Conservation (phyloP, 2,113 vertebrate genomes). For the Cyprichromis sp. region DNA sequence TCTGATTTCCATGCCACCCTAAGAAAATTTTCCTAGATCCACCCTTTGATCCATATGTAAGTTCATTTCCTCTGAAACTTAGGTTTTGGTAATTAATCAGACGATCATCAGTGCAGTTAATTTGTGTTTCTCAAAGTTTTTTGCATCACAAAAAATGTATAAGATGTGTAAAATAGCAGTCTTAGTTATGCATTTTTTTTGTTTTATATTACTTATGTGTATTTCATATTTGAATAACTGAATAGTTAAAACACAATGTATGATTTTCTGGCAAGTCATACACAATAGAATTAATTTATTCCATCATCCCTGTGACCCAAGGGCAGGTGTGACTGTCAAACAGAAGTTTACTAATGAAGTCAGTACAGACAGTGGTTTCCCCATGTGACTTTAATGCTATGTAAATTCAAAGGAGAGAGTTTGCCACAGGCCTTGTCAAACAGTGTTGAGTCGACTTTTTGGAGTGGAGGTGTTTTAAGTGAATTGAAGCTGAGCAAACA, state of each 20-base stretch:
- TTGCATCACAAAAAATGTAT: background rate
- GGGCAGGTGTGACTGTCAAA: background rate
- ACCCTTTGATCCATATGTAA: background rate
- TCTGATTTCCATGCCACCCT: background rate
- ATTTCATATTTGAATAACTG: background rate
- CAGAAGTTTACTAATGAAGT: background rate
- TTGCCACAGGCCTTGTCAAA: constrained; percentile 3
- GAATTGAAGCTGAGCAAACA: constrained; percentile 24
- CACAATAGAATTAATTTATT: background rate
- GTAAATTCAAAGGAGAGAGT: constrained; percentile 13
- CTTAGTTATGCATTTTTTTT: background rate
- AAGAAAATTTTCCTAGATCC: background rate
- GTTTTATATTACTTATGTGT: background rate
- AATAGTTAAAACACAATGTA: background rate
- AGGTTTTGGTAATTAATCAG: background rate
- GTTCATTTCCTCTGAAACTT: background rate
- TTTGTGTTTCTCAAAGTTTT: background rate
- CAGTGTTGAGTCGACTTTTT: background rate
- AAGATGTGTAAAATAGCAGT: background rate
- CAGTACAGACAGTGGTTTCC: background rate
- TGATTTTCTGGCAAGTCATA: background rate
- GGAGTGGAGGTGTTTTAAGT: background rate
- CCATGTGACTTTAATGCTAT: background rate
- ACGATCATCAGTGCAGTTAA: background rate
- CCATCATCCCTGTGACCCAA: background rate